Conservation (phyloP, 2,113 vertebrate species). For the Aegotheles bennettii region DNA sequence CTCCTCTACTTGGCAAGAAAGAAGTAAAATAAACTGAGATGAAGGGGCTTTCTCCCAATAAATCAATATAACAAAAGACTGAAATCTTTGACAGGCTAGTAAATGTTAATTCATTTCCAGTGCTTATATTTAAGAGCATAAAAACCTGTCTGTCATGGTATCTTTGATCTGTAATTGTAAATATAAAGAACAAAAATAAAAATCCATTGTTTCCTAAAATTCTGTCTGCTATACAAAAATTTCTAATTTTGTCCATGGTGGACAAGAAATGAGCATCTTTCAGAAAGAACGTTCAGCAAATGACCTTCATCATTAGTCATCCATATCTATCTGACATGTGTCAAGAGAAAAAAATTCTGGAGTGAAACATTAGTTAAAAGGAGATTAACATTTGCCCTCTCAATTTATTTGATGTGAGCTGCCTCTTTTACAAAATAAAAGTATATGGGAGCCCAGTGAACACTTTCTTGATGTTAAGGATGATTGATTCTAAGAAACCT, state of each 20-base stretch:
- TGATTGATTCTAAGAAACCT: neutral
- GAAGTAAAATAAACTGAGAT: neutral
- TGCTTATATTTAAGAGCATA: neutral
- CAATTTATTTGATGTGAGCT: neutral
- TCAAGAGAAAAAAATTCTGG: conserved; percentile 26
- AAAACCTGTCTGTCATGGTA: neutral
- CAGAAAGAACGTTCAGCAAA: neutral
- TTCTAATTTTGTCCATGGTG: neutral
- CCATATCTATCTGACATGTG: neutral
- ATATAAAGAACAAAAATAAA: neutral
- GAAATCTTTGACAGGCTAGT: neutral
- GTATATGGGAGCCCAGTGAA: neutral
- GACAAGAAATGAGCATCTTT: neutral
- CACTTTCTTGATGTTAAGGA: neutral
- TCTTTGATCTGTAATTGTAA: neutral
- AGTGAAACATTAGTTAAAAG: conserved; percentile 18
- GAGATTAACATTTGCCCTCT: conserved; percentile 33
- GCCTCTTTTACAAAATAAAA: neutral
- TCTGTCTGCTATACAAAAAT: neutral
- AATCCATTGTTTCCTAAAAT: neutral
- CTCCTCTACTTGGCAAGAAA: neutral
- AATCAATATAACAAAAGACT: neutral
- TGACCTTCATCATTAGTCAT: neutral
- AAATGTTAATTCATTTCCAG: neutral
- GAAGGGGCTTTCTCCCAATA: neutral